phyloP scores from a whole-genome alignment of 2,888 invertebrate genomes.

The Morpho achilles region DNA sequence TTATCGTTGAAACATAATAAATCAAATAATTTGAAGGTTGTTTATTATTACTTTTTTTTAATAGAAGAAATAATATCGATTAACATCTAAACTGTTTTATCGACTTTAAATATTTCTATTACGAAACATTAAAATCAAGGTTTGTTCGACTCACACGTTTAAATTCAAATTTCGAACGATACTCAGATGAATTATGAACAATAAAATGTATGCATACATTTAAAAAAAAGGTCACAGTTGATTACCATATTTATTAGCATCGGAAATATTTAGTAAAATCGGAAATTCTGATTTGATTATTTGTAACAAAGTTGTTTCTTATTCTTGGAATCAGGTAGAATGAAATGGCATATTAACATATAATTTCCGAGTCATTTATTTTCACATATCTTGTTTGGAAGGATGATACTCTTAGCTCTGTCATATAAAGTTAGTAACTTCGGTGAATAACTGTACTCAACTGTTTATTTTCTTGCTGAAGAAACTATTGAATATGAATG shows the following conservation, averaged over 20 bases:
- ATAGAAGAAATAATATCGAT: constrained; percentile 14
- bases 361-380: no score
- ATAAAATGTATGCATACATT: constrained; percentile 18
- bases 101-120: constrained; percentile 18
- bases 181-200: constrained; percentile 14
- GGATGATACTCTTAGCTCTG: no score
- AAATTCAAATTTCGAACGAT: constrained; percentile 18
- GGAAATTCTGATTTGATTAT: neutral
- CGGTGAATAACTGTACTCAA: no score
- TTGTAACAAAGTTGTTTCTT: neutral
- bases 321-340: no score
- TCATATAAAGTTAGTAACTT: no score
- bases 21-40: constrained; percentile 25
- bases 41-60: constrained; percentile 16
- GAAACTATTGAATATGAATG: no score
- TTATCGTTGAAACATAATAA: constrained; percentile 15
- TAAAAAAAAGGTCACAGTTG: constrained; percentile 27
- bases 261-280: constrained; percentile 7
- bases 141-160: constrained; percentile 19
- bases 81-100: constrained; percentile 12
- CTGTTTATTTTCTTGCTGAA: no score
- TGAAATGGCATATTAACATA: no score
- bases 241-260: constrained; percentile 27
- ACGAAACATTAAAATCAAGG: constrained; percentile 25
- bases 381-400: no score